These are phyloP conservation scores for Drosophila suzukii DNA, from an alignment of 1,140 invertebrate species.

Conservation along the genomic window DNA sequence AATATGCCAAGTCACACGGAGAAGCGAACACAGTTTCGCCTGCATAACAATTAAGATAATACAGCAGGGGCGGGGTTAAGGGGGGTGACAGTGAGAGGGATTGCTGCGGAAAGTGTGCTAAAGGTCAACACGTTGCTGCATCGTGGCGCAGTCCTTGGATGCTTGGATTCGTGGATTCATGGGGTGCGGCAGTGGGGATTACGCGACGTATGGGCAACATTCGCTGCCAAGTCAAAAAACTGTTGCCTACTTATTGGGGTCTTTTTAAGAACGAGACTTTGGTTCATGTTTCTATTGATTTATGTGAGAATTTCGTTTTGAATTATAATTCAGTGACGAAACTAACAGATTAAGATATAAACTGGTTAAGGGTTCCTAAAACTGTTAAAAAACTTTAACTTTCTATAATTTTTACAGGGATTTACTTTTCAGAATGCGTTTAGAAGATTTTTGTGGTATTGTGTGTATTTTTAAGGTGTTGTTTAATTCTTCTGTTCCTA, in stretches of 20 bases:
- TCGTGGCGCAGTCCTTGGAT: conserved; percentile 40
- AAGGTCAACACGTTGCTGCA: conserved; percentile 37
- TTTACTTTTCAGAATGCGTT: too few relatives aligned
- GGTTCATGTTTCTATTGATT: background rate
- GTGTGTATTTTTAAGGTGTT: too few relatives aligned
- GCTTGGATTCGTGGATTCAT: background rate
- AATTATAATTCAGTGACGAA: too few relatives aligned
- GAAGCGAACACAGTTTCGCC: conserved; percentile 17
- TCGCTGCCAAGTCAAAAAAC: background rate
- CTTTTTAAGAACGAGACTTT: background rate
- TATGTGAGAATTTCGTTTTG: background rate
- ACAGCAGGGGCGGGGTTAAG: background rate
- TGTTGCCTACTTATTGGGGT: conserved; percentile 15
- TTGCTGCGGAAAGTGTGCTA: conserved; percentile 27
- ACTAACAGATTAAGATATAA: too few relatives aligned
- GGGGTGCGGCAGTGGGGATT: conserved; percentile 14
- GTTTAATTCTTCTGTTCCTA: too few relatives aligned
- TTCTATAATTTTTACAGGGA: too few relatives aligned
- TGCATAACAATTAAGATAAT: conserved; percentile 62
- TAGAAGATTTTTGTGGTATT: too few relatives aligned
- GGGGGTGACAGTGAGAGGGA: background rate
- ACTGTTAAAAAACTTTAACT: too few relatives aligned
- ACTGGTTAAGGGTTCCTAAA: too few relatives aligned
- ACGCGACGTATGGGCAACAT: conserved; percentile 25
- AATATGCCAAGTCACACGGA: conserved; percentile 48